Conservation (phyloP, 2,888 invertebrate species). For the Xestia rhomboidea region DNA sequence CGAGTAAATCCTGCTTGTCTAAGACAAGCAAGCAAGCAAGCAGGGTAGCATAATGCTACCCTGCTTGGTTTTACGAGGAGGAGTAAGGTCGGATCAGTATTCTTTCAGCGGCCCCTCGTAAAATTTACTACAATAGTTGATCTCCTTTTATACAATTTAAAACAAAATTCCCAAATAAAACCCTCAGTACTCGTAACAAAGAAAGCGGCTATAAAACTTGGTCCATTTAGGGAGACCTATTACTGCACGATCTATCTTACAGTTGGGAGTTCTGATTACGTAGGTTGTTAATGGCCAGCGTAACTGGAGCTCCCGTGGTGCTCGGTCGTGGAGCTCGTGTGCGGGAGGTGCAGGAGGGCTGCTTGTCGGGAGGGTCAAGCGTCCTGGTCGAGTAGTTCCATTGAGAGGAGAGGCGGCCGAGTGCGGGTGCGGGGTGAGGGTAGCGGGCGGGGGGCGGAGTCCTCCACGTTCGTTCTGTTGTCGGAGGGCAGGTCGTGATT, state of each 20-base stretch:
- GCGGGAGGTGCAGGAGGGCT: slow-evolving; percentile 20
- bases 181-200: slow-evolving; percentile 70
- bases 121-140: slow-evolving; percentile 68
- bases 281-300: slow-evolving; percentile 59
- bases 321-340: slow-evolving; percentile 34
- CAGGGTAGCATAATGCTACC: too few relatives aligned
- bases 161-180: slow-evolving; percentile 70
- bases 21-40: too few relatives aligned
- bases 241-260: slow-evolving; percentile 42
- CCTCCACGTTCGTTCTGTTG: slow-evolving; percentile 61
- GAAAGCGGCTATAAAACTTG: slow-evolving; percentile 64
- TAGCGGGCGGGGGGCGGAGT: slow-evolving; percentile 33
- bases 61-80: slow-evolving; percentile 57
- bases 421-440: slow-evolving; percentile 48
- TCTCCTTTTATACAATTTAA: slow-evolving; percentile 69
- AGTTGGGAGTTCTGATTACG: slow-evolving; percentile 62
- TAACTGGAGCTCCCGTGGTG: slow-evolving; percentile 51
- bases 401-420: slow-evolving; percentile 65
- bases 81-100: slow-evolving; percentile 54
- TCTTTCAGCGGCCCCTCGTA: slow-evolving; percentile 62
- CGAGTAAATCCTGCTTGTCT: not conserved
- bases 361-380: slow-evolving; percentile 59
- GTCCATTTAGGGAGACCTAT: slow-evolving; percentile 63
- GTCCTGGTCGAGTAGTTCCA: slow-evolving; percentile 62
- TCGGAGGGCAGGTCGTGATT: slow-evolving; percentile 76